A percentile compares a stretch with the other conserved stretches of the same genome.
Conservation (phyloP, 2,113 vertebrate species). For the Marmota monax region DNA sequence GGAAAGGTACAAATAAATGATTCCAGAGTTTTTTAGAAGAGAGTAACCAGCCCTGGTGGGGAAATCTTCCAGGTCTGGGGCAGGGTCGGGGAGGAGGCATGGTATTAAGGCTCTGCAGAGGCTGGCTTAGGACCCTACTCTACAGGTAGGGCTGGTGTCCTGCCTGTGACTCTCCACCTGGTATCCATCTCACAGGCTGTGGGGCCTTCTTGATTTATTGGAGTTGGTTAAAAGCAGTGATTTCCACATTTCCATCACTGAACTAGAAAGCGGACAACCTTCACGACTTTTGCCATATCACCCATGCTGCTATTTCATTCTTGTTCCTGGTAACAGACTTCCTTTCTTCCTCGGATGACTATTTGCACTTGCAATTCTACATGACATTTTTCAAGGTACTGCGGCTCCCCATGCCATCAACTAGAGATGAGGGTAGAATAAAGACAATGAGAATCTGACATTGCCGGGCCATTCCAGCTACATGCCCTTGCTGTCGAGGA, state of each 20-base stretch:
- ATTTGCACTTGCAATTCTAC: not conserved
- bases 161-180: fast-evolving
- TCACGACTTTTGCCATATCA: not conserved
- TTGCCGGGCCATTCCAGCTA: fast-evolving
- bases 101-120: not conserved
- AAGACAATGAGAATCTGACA: not conserved
- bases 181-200: not conserved
- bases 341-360: too few relatives aligned
- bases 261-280: not conserved
- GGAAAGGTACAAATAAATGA: not conserved
- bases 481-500: fast-evolving
- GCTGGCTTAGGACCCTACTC: fast-evolving
- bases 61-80: too few relatives aligned
- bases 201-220: not conserved
- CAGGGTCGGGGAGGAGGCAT: too few relatives aligned
- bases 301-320: not conserved
- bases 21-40: not conserved
- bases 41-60: fast-evolving
- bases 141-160: fast-evolving
- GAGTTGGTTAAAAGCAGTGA: not conserved
- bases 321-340: not conserved
- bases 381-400: not conserved
- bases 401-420: not conserved
- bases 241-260: not conserved
- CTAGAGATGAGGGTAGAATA: not conserved